These are phyloP conservation scores for Spodoptera frugiperda DNA, from an alignment of 1,140 invertebrate species.

Conservation along the genomic window DNA sequence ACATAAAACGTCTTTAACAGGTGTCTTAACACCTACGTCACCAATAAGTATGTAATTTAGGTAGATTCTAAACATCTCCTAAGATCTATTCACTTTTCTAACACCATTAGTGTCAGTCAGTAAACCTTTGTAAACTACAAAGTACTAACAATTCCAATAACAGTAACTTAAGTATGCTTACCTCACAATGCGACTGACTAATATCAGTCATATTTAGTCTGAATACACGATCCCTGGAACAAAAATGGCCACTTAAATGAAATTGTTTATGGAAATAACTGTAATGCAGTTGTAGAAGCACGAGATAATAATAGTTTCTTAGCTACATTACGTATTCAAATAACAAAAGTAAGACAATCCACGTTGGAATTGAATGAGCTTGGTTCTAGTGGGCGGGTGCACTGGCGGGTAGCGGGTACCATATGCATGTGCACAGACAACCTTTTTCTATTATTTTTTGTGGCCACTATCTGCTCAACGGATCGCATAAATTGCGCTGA, in stretches of 20 bases:
- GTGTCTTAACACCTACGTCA: no score
- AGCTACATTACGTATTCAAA: constrained; percentile 46
- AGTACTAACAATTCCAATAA: no score
- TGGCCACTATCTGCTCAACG: constrained; percentile 57
- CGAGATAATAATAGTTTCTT: constrained; percentile 47
- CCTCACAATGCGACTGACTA: constrained; percentile 90
- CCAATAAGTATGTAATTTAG: no score
- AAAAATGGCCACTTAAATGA: constrained; percentile 57
- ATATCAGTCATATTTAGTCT: constrained; percentile 90
- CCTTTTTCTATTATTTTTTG: constrained; percentile 55
- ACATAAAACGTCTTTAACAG: no score
- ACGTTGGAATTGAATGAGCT: constrained; percentile 54
- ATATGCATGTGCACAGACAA: constrained; percentile 56
- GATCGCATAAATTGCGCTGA: constrained; percentile 61
- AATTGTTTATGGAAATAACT: constrained; percentile 44
- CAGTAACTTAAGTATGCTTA: constrained; percentile 75
- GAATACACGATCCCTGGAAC: constrained; percentile 90
- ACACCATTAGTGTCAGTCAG: no score
- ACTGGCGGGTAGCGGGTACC: no score
- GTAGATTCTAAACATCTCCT: no score
- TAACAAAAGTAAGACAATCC: constrained; percentile 56
- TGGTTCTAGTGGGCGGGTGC: constrained; percentile 52
- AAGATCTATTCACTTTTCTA: no score
- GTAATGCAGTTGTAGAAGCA: constrained; percentile 42
- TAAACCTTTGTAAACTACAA: no score